Evolutionary conservation across 1,140 invertebrate species (phyloP).

Genomic region (Lordiphosa mommai): DNA sequence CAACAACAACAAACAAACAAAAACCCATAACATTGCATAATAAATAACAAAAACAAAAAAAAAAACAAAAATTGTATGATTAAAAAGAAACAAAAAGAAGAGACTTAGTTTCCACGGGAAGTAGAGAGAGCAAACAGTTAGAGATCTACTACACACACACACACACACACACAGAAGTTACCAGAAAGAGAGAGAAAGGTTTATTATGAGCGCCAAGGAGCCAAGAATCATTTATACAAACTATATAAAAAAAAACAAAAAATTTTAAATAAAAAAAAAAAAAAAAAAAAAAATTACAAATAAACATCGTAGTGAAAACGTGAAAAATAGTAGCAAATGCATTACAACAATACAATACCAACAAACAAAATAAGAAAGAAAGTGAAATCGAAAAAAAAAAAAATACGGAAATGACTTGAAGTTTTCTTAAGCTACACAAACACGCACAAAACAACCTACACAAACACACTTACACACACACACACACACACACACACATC

Average conservation of each 20-base stretch:
- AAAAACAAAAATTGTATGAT: constrained; percentile 8
- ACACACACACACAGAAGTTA: constrained; percentile 22
- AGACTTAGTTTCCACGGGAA: constrained; percentile 61
- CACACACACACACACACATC: not conserved
- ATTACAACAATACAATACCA: too few species aligned
- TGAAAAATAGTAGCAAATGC: constrained; percentile 50
- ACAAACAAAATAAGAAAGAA: constrained; percentile 3
- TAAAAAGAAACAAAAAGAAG: constrained; percentile 40
- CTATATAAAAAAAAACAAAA: constrained; percentile 40
- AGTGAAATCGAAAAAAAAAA: constrained; percentile 2
- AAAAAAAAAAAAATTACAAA: constrained; percentile 9
- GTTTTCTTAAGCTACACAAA: constrained; percentile 23
- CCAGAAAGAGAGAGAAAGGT: constrained; percentile 28
- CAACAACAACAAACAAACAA: constrained; percentile 29
- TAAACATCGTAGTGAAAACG: constrained; percentile 13
- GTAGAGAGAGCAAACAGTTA: constrained; percentile 58
- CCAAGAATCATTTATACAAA: constrained; percentile 69
- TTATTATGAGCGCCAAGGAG: constrained; percentile 59
- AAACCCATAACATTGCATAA: constrained; percentile 54
- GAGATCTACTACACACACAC: constrained; percentile 37
- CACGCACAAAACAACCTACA: constrained; percentile 15
- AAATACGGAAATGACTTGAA: constrained; percentile 13
- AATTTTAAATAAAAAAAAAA: constrained; percentile 11
- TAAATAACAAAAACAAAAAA: constrained; percentile 22
- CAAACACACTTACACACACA: constrained; percentile 8